Base-by-base conservation (phyloP, 2,113 vertebrate genomes). In the Oxyura jamaicensis region DNA sequence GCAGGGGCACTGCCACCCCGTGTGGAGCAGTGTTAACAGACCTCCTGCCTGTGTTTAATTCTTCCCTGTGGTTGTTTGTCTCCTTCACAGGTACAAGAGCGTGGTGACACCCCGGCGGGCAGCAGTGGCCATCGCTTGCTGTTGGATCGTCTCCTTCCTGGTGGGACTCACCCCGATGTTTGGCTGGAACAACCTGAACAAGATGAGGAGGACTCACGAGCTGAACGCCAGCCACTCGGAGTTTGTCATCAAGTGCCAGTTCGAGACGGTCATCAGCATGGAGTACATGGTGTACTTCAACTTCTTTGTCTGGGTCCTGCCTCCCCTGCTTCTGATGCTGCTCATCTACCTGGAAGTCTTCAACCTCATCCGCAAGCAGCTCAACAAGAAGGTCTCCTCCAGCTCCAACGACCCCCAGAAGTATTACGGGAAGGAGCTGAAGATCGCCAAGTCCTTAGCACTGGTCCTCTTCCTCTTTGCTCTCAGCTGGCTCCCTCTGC, bases 231-330 rank as follows among this genome's bases (percentile, higher is more conserved):
- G 95, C 36, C 69, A 75, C 8, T 65, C 96, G 0, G 98, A 98
- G 42, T 95, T 97, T 0, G 52, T 98, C 91, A 98, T 99, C 95
- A 97, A 93, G 20, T 99, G 99, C 50, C 83, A 97, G 96, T 99
- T 99, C 12, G 99, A 99, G 98, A 98, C 98, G 0, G 99, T 99
- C 92, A 99, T 99, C 98, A 99, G 99, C 97, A 99, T 99, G 99
- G 97, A 99, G 91, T 99, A 99, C 97, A 99, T 99, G 99, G 99
- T 99, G 65, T 99, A 99, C 96, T 99, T 99, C 97, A 99, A 99
- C 97, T 99, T 99, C 97, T 99, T 99, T 0, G 98, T 98, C 46
- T 99, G 99, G 98, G 99, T 99, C 86, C 98, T 99, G 68, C 99
- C 99, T 2, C 99, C 99, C 0, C 97, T 99, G 59, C 65, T 99